phyloP scores from a whole-genome alignment of 2,797 vertebrate genomes.

The Cygnus olor region DNA sequence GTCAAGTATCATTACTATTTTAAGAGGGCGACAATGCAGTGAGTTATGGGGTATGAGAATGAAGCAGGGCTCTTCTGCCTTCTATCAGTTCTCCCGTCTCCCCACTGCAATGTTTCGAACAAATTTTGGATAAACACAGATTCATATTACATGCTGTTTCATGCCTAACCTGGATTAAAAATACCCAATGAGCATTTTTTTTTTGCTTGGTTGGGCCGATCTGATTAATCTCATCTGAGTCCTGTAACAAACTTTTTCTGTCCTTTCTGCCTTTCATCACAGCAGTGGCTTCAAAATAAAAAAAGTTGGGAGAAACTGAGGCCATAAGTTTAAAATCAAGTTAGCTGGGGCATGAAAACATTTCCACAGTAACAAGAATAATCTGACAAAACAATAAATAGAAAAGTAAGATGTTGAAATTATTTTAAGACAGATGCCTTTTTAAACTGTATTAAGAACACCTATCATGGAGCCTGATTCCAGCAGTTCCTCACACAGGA shows the following conservation, averaged over 20 bases:
- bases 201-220: not conserved
- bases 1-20: constrained; percentile 80
- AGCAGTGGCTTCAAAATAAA: not conserved
- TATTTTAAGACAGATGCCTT: constrained; percentile 81
- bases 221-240: not conserved
- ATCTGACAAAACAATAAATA: constrained; percentile 68
- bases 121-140: constrained; percentile 18
- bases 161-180: constrained; percentile 4
- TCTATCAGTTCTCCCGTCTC: not conserved
- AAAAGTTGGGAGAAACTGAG: not conserved
- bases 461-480: constrained; percentile 69
- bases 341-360: constrained; percentile 25
- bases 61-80: constrained; percentile 16
- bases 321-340: not conserved
- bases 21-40: constrained; percentile 54
- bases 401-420: constrained; percentile 77
- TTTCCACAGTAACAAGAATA: not conserved
- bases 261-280: not conserved
- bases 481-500: constrained; percentile 77
- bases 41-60: constrained; percentile 62
- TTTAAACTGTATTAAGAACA: constrained; percentile 79
- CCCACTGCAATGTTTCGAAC: not conserved
- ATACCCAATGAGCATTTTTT: not conserved
- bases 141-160: not conserved
- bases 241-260: not conserved